Conservation (phyloP, 2,797 vertebrate species). For the Hypotaenidia philippensis region DNA sequence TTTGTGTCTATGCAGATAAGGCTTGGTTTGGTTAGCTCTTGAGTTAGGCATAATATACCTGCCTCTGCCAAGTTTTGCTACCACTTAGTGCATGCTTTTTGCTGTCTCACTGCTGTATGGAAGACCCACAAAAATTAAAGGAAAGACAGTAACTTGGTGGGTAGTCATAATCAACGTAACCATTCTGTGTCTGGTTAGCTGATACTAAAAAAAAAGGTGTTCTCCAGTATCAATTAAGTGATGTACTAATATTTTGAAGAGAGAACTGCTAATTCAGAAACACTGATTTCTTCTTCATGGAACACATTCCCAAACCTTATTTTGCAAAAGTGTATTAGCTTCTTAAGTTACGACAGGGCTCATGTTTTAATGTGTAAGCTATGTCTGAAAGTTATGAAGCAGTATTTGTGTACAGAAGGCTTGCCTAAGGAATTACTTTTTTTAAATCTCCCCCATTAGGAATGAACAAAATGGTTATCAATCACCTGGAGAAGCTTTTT, state of each 20-base stretch:
- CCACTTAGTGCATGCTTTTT: background rate
- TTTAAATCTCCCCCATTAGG: conserved; percentile 76
- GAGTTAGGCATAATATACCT: background rate
- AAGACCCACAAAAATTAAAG: background rate
- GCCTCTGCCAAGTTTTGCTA: background rate
- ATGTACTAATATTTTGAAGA: background rate
- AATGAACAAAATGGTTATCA: conserved; percentile 99
- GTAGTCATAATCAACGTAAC: background rate
- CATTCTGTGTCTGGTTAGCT: background rate
- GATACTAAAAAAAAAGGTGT: background rate
- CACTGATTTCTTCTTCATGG: background rate
- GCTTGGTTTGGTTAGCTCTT: background rate
- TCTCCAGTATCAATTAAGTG: background rate
- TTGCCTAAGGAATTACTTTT: background rate
- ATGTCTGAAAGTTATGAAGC: background rate
- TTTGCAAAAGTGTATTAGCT: background rate
- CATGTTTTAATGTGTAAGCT: background rate
- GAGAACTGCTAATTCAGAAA: background rate
- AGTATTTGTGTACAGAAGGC: background rate
- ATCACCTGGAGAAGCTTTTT: conserved; percentile 97
- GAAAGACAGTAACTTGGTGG: background rate
- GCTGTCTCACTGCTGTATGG: background rate
- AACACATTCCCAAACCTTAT: rapidly evolving
- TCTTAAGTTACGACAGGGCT: background rate
- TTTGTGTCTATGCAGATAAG: background rate